Base-by-base conservation (phyloP, 2,797 vertebrate species). In the Gymnoscopelus braueri region DNA sequence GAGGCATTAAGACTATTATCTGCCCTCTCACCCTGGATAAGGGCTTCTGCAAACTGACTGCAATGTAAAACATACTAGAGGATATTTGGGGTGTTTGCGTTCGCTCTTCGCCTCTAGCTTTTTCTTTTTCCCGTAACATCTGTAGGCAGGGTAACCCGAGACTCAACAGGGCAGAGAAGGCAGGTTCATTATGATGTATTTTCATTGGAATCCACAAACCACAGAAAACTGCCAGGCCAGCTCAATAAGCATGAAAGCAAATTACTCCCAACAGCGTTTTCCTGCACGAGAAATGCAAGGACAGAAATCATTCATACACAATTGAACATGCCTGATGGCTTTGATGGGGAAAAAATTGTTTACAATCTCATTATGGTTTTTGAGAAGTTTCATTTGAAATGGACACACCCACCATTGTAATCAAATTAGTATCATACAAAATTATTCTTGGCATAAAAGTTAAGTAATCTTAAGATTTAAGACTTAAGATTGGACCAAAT, bases 121-220 rank as follows among this genome's bases (percentile, higher is more conserved):
- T 83, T 19, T 23, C 11, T 13, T n/a, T 60, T 44, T 50, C 26
- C 91, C 80, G 86, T 90, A 89, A 54, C 63, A 65, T 65, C 29
- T 52, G 70, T 54, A 48, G 39, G 9, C 14, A 84, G 90, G 53
- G 94, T 93, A 95, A 95, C 87, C 79, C 70, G 93, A 95, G 68
- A 92, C 91, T 84, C 82, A 63, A 86, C 39, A 44, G 90, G 92
- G 86, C 81, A 87, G 91, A 90, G 82, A 87, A 87, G 93, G 89
- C 89, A 77, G 87, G 92, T 93, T 94, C 92, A 55, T 82, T 93
- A 91, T 87, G 80, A 94, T 92, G 88, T 93, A 82, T 95, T 95
- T 94, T 94, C 88, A 92, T 92, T 94, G 90, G 90, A 91, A 92
- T 91, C 91, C 91, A 90, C 89, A 87, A 74, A 89, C 58, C 78